Conservation (phyloP, 2,113 vertebrate species). For the Alosa alosa region DNA sequence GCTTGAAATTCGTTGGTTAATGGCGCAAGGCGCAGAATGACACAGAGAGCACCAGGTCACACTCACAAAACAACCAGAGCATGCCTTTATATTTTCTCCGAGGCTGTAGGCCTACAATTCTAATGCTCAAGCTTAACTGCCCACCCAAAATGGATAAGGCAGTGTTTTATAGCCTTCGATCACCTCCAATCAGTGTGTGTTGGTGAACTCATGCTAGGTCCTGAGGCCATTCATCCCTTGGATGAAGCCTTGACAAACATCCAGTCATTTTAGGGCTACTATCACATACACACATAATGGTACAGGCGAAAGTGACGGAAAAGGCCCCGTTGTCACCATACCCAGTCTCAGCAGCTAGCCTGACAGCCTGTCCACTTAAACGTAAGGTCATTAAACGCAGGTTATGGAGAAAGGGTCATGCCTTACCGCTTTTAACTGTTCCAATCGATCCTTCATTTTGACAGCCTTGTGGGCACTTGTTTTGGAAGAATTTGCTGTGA, state of each 20-base stretch:
- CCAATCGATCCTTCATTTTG: conserved; percentile 91
- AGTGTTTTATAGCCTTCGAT: not conserved
- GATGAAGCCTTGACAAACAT: not conserved
- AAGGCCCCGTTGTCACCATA: not conserved
- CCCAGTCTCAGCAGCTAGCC: too few species aligned
- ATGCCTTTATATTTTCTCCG: not conserved
- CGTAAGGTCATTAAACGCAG: not conserved
- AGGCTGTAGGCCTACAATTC: not conserved
- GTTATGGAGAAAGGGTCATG: not conserved
- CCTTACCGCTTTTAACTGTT: conserved; percentile 90
- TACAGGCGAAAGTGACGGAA: not conserved
- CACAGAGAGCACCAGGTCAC: too few species aligned
- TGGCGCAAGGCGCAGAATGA: too few species aligned
- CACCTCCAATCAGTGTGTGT: not conserved
- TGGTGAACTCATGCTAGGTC: not conserved
- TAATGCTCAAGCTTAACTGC: not conserved
- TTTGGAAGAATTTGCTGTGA: conserved; percentile 1
- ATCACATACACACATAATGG: not conserved
- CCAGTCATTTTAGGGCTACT: not conserved
- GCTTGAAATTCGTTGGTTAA: not conserved
- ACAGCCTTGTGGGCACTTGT: conserved; percentile 8
- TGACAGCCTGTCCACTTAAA: too few species aligned
- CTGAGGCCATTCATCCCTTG: not conserved
- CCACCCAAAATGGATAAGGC: not conserved
- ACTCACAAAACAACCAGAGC: too few species aligned